Conservation (phyloP, 1,140 invertebrate species). For the Drosophila pallidifrons region DNA sequence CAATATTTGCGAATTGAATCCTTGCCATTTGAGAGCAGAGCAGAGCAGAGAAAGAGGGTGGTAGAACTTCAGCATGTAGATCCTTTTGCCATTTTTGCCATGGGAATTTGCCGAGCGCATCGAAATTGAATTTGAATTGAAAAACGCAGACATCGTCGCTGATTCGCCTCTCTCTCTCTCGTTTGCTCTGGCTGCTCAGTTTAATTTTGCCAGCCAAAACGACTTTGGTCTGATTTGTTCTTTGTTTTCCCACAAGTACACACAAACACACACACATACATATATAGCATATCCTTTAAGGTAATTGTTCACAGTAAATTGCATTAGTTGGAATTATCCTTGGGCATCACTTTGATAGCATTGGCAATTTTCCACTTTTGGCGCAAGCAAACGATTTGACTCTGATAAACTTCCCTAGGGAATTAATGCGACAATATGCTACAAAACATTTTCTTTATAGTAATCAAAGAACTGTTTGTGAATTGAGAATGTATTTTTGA, state of each 20-base stretch:
- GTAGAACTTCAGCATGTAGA: background rate
- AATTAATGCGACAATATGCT: conserved; percentile 5
- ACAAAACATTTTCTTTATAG: background rate
- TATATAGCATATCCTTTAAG: conserved; percentile 8
- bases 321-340: conserved; percentile 46
- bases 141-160: conserved; percentile 40
- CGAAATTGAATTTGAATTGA: conserved; percentile 75
- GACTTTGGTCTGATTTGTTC: conserved; percentile 18
- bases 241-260: background rate
- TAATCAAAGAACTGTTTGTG: background rate
- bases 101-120: conserved; percentile 52
- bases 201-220: conserved; percentile 22
- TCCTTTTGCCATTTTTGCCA: conserved; percentile 31
- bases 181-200: conserved; percentile 1
- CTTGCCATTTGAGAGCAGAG: conserved; percentile 7
- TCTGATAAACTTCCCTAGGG: background rate
- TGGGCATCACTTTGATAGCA: conserved; percentile 44
- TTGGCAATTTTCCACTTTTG: conserved; percentile 20
- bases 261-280: background rate
- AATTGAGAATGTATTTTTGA: background rate
- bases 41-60: background rate
- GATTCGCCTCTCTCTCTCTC: conserved; percentile 7
- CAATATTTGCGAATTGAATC: conserved; percentile 73
- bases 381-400: conserved; percentile 3
- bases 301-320: conserved; percentile 42